Conservation (phyloP, 2,113 vertebrate genomes). For the Chelonoidis abingdonii region DNA sequence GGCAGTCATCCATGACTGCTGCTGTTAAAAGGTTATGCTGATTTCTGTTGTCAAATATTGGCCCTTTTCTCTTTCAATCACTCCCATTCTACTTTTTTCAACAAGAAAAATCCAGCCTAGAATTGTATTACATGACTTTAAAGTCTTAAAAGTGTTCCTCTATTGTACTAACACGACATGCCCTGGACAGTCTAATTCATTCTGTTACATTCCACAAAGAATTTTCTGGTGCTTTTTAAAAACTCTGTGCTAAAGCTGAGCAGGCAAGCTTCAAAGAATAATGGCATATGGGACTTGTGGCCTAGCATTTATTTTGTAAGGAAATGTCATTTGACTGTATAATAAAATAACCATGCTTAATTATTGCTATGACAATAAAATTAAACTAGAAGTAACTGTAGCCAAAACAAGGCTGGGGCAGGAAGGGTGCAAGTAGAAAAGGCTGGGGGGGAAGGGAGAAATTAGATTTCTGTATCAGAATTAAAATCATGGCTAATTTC, state of each 20-base stretch:
- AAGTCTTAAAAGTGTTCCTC: constrained; percentile 84
- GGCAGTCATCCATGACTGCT: constrained; percentile 88
- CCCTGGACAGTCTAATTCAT: constrained; percentile 76
- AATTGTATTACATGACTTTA: constrained; percentile 89
- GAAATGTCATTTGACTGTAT: constrained; percentile 27
- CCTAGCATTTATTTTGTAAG: neutral
- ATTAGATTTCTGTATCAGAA: neutral
- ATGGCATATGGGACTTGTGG: neutral
- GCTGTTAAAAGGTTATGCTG: constrained; percentile 88
- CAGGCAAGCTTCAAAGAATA: constrained; percentile 37
- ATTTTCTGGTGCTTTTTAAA: constrained; percentile 76
- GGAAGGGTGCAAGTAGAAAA: neutral
- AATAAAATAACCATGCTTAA: constrained; percentile 16
- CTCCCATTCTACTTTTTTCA: constrained; percentile 82
- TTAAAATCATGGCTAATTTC: neutral
- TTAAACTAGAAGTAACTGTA: constrained; percentile 28
- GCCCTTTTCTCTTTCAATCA: constrained; percentile 84
- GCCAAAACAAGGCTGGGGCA: neutral
- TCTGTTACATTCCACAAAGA: constrained; percentile 76
- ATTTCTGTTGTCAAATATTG: constrained; percentile 90
- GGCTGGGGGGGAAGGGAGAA: neutral
- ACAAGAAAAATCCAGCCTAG: constrained; percentile 83
- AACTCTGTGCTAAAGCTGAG: constrained; percentile 62
- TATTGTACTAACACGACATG: constrained; percentile 81
- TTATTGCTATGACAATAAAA: constrained; percentile 19